phyloP scores from a whole-genome alignment of 2,888 invertebrate species.

The Andrena chrysosceles region DNA sequence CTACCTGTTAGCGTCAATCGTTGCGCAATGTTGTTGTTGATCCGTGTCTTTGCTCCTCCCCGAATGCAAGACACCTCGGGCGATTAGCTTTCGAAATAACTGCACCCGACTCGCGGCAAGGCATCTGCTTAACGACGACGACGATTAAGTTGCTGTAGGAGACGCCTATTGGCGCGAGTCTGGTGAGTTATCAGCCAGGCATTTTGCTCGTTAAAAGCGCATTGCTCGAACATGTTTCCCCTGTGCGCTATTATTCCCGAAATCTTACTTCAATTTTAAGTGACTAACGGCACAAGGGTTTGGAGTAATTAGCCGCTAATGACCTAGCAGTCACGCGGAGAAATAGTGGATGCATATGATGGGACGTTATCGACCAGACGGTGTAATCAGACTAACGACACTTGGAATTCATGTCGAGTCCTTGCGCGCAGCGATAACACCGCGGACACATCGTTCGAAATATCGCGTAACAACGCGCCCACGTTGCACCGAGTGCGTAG shows the following conservation, averaged over 20 bases:
- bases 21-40: conserved; percentile 38
- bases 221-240: background rate
- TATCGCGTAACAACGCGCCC: conserved; percentile 66
- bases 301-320: conserved; percentile 19
- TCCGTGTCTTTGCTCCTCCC: background rate
- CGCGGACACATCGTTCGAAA: conserved; percentile 48
- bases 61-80: background rate
- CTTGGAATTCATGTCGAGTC: conserved; percentile 57
- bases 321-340: background rate
- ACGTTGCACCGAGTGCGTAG: conserved; percentile 52
- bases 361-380: conserved; percentile 41
- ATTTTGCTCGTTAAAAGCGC: conserved; percentile 7
- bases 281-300: background rate
- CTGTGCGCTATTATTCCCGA: background rate
- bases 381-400: conserved; percentile 56
- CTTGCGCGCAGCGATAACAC: conserved; percentile 64
- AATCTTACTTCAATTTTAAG: background rate
- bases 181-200: background rate
- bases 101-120: background rate
- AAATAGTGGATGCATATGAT: conserved; percentile 15
- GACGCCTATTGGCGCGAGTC: too few relatives aligned
- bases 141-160: background rate
- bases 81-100: background rate
- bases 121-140: background rate
- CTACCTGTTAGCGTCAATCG: conserved; percentile 60